Conservation (phyloP, 53 echinoderm and acorn worm genomes). For the Apostichopus leukothele region DNA sequence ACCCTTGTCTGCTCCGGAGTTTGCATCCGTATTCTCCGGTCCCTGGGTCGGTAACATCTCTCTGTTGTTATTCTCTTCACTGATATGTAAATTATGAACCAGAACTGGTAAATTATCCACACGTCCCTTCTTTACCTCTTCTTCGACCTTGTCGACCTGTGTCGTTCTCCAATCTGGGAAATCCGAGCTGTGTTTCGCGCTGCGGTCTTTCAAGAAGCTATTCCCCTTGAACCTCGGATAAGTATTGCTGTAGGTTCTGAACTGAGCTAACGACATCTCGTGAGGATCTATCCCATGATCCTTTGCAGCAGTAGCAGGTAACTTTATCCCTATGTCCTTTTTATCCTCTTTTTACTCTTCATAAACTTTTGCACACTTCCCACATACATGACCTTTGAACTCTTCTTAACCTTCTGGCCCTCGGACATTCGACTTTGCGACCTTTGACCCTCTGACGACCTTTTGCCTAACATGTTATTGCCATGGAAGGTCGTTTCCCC, state of each 20-base stretch:
- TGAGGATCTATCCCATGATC: neutral
- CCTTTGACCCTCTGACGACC: neutral
- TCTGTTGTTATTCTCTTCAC: slow-evolving; percentile 14
- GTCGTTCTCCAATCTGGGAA: slow-evolving; percentile 35
- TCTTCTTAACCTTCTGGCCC: neutral
- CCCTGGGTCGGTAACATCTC: neutral
- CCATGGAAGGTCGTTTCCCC: neutral
- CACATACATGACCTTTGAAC: slow-evolving; percentile 28
- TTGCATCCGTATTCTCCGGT: neutral
- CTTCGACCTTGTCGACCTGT: neutral
- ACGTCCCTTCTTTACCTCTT: neutral
- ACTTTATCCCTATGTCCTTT: neutral
- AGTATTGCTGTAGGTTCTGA: slow-evolving; percentile 9
- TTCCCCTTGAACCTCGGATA: slow-evolving; percentile 25
- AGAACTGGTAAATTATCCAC: slow-evolving; percentile 19
- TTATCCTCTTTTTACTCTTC: slow-evolving; percentile 20
- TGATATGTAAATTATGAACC: neutral
- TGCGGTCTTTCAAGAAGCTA: neutral
- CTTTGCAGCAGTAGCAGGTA: neutral
- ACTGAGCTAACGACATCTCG: neutral
- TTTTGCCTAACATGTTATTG: neutral
- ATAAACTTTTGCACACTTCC: slow-evolving; percentile 48
- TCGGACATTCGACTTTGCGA: slow-evolving; percentile 17
- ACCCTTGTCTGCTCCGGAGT: neutral
- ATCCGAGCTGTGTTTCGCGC: slow-evolving; percentile 2